Evolutionary conservation across 1,140 invertebrate genomes (phyloP).

Genomic region (Macrocentrus cingulum): DNA sequence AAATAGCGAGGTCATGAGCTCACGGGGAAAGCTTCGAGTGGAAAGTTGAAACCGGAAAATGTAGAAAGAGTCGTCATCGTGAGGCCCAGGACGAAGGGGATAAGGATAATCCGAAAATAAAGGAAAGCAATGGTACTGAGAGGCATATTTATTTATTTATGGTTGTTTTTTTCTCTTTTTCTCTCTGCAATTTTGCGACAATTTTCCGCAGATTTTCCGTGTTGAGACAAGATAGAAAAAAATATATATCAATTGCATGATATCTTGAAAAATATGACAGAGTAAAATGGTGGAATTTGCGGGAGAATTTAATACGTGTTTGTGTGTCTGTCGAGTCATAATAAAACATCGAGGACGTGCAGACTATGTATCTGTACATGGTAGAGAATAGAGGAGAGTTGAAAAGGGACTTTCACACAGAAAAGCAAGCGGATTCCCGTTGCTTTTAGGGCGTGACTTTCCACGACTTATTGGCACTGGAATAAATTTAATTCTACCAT

Average conservation of each 20-base stretch:
- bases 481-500: conserved; percentile 31
- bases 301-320: too few relatives aligned
- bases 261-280: too few relatives aligned
- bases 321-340: too few relatives aligned
- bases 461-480: conserved; percentile 30
- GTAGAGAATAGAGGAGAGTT: too few relatives aligned
- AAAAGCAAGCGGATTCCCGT: conserved; percentile 19
- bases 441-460: conserved; percentile 30
- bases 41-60: conserved; percentile 15
- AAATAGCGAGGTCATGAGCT: conserved; percentile 8
- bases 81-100: neutral
- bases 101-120: conserved; percentile 22
- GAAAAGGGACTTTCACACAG: too few relatives aligned
- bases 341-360: too few relatives aligned
- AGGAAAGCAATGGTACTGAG: conserved; percentile 6
- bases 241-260: too few relatives aligned
- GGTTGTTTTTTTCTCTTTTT: too few relatives aligned
- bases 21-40: neutral
- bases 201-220: too few relatives aligned
- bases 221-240: too few relatives aligned
- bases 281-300: too few relatives aligned
- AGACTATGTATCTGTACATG: neutral
- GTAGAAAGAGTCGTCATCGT: neutral
- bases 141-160: neutral
- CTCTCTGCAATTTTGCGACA: too few relatives aligned